phyloP scores from a whole-genome alignment of 2,888 invertebrate species.

The Melinaea marsaeus region DNA sequence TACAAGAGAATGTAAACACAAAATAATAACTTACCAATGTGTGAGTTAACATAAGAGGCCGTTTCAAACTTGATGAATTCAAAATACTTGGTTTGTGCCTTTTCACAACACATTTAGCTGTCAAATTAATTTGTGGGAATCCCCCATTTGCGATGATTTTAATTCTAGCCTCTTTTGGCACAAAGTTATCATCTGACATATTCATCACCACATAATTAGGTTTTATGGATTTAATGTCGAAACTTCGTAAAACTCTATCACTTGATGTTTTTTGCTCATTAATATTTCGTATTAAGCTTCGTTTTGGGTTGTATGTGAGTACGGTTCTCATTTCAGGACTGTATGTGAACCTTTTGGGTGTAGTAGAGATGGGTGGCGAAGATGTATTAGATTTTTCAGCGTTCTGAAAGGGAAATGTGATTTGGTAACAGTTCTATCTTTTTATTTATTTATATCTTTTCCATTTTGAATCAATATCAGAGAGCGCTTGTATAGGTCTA shows the following conservation, averaged over 20 bases:
- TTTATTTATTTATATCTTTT: too few relatives aligned
- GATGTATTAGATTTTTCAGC: slow-evolving; percentile 44
- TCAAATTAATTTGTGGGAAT: slow-evolving; percentile 31
- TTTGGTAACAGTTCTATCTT: too few relatives aligned
- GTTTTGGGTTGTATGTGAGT: slow-evolving; percentile 32
- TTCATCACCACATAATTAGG: slow-evolving; percentile 36
- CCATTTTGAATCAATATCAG: too few relatives aligned
- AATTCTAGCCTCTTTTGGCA: slow-evolving; percentile 28
- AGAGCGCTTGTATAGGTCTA: too few relatives aligned
- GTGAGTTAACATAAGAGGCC: slow-evolving; percentile 13
- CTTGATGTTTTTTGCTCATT: slow-evolving; percentile 30
- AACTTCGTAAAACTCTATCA: slow-evolving; percentile 56
- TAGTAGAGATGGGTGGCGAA: slow-evolving; percentile 50
- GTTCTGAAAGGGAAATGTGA: slow-evolving; percentile 37
- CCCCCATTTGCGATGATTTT: slow-evolving; percentile 27
- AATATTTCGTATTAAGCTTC: slow-evolving; percentile 25
- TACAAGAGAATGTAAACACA: not conserved
- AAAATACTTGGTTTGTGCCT: slow-evolving; percentile 29
- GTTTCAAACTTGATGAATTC: slow-evolving; percentile 22
- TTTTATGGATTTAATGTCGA: slow-evolving; percentile 35
- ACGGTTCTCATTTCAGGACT: slow-evolving; percentile 37
- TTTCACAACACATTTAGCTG: slow-evolving; percentile 30
- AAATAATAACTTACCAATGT: slow-evolving; percentile 17
- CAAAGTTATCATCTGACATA: slow-evolving; percentile 27
- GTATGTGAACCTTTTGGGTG: slow-evolving; percentile 44